Conservation (phyloP, 2,113 vertebrate species). For the Osmerus eperlanus region DNA sequence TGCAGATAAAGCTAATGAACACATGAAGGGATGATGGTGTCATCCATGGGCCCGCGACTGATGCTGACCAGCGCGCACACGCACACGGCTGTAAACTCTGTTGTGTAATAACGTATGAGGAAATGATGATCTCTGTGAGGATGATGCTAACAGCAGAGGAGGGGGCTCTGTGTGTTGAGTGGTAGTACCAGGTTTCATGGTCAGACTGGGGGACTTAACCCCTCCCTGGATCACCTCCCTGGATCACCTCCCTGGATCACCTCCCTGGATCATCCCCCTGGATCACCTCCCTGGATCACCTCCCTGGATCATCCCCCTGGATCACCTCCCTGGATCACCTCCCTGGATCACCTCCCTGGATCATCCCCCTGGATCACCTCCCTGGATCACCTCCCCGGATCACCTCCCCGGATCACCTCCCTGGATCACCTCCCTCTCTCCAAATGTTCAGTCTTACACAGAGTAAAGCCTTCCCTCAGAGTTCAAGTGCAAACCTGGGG, state of each 20-base stretch:
- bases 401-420: neutral
- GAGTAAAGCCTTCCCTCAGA: constrained; percentile 37
- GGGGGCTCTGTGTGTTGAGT: neutral
- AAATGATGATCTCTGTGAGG: constrained; percentile 13
- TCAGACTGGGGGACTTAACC: neutral
- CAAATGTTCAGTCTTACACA: constrained; percentile 48
- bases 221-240: neutral
- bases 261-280: neutral
- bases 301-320: neutral
- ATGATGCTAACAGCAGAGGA: constrained; percentile 11
- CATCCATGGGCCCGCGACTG: constrained; percentile 35
- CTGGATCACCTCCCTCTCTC: constrained; percentile 4
- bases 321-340: neutral
- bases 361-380: neutral
- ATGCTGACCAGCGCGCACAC: neutral
- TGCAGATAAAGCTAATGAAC: constrained; percentile 54
- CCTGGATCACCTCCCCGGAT: neutral
- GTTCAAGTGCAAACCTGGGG: constrained; percentile 68
- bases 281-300: neutral
- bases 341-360: too few species aligned
- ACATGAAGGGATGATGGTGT: constrained; percentile 44
- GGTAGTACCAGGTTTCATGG: neutral
- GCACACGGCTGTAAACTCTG: constrained; percentile 45
- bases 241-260: too few species aligned
- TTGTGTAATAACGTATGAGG: constrained; percentile 25